Evolutionary conservation across 2,888 invertebrate species (phyloP), one percentile per base, ranked within the genome.

Genomic region (Xestia ashworthii): DNA sequence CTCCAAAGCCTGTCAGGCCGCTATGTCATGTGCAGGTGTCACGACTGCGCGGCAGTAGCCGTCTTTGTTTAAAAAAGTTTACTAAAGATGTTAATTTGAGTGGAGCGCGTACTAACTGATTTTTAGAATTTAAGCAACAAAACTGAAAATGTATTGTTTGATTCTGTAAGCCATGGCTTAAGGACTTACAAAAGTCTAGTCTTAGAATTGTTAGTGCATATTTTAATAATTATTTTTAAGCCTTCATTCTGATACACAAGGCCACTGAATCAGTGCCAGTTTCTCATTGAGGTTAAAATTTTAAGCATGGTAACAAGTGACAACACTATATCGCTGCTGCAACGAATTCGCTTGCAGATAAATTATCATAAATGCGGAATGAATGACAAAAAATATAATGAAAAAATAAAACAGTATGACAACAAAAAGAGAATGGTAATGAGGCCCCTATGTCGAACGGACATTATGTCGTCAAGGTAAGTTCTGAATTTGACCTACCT

Each of bases 401-500:
- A 22, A 41, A 80, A 71, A 71, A 73, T 0, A 25, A 73, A 19
- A 1, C 4, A 32, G 0, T 22, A 38, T 19, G 44, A 48, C 5
- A 53, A 71, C n/a, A 46, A 50, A 70, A 70, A 25, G 6, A 48
- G 60, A 62, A 44, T 41, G 19, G 12, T 44, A 60, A 50, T 38
- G 48, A 65, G 32, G 16, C 44, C 50, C 44, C 50, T 55, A 55
- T 48, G 5, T 11, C 1, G 25, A 55, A 0, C 22, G 5, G 6
- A 41, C 44, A 19, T 58, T 58, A 19, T 38, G 46, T 79, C 44
- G 14, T 65, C 46, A 25, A 48, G 32, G 48, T 22, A 60, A 16
- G 19, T 62, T 48, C 16, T 16, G 46, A 53, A n/a, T 41, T 76
- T 50, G 82, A 86, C 88, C 89, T 88, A 88, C 88, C 89, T 88